A percentile compares a stretch with the other conserved stretches of the same genome.
phyloP scores from a whole-genome alignment of 2,888 invertebrate species.

The Cordilura impudica region DNA sequence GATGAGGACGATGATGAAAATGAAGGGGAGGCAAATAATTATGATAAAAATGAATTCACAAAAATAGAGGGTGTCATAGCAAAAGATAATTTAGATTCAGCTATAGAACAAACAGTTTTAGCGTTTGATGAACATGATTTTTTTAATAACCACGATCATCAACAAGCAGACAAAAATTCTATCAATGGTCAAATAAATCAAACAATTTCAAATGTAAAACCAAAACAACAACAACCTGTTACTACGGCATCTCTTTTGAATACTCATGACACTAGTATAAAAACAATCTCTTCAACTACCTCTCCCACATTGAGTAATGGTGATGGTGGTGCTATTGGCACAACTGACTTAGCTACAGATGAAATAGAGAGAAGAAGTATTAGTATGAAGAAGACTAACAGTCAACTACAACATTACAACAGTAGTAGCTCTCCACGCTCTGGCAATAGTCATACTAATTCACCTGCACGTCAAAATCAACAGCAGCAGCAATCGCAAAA shows the following conservation, averaged over 20 bases:
- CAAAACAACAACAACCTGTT: constrained; percentile 24
- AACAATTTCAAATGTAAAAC: constrained; percentile 34
- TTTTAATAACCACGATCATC: constrained; percentile 53
- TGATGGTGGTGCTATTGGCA: constrained; percentile 67
- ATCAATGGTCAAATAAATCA: constrained; percentile 54
- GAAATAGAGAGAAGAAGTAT: constrained; percentile 34
- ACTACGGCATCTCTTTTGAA: constrained; percentile 37
- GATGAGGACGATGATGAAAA: constrained; percentile 54
- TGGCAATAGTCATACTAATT: constrained; percentile 51
- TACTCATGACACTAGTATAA: constrained; percentile 80
- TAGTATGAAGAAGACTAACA: constrained; percentile 70
- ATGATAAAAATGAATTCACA: constrained; percentile 33
- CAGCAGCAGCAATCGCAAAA: constrained; percentile 21
- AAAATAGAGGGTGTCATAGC: not conserved
- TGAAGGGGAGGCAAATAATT: constrained; percentile 12
- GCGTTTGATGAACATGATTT: constrained; percentile 58
- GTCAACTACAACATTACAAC: constrained; percentile 65
- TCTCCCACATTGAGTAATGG: constrained; percentile 57
- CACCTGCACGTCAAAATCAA: constrained; percentile 43
- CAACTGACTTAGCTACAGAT: constrained; percentile 24
- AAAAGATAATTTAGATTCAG: constrained; percentile 20
- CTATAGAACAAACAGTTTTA: constrained; percentile 56
- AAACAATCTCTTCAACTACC: constrained; percentile 78
- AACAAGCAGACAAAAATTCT: constrained; percentile 6
- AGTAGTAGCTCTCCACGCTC: constrained; percentile 59